phyloP scores from a whole-genome alignment of 1,140 invertebrate species.

The Manduca sexta region DNA sequence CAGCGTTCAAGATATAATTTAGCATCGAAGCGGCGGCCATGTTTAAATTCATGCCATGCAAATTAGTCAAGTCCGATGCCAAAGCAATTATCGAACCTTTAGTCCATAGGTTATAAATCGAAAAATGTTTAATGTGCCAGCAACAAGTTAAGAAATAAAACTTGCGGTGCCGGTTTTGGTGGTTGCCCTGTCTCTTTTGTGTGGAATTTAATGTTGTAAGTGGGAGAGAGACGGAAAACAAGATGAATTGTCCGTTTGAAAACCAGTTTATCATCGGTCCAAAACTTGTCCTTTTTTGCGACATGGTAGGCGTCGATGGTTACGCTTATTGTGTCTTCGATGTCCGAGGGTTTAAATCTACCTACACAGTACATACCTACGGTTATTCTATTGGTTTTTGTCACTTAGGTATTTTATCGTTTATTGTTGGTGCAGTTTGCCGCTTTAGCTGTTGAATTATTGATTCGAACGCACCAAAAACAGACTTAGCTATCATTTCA shows the following conservation, averaged over 20 bases:
- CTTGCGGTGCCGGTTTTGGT: constrained; percentile 38
- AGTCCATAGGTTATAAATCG: constrained; percentile 31
- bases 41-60: constrained; percentile 40
- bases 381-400: too few species aligned
- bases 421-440: too few species aligned
- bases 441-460: too few species aligned
- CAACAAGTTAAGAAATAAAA: constrained; percentile 66
- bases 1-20: constrained; percentile 12
- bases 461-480: too few species aligned
- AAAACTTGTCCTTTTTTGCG: constrained; percentile 36
- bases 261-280: constrained; percentile 57
- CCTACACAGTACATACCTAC: too few species aligned
- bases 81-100: constrained; percentile 37
- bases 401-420: constrained; percentile 8
- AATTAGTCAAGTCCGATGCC: constrained; percentile 37
- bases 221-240: constrained; percentile 20
- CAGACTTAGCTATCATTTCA: too few species aligned
- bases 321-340: constrained; percentile 34
- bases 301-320: constrained; percentile 43
- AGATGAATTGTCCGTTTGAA: constrained; percentile 33
- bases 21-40: constrained; percentile 16
- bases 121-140: constrained; percentile 50
- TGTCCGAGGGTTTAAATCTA: constrained; percentile 19
- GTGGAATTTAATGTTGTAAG: background rate
- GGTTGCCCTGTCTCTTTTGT: constrained; percentile 10